A percentile compares a stretch with the other conserved stretches of the same genome.
Conservation (phyloP, 2,888 invertebrate species). For the Iselma pallidipennis region DNA sequence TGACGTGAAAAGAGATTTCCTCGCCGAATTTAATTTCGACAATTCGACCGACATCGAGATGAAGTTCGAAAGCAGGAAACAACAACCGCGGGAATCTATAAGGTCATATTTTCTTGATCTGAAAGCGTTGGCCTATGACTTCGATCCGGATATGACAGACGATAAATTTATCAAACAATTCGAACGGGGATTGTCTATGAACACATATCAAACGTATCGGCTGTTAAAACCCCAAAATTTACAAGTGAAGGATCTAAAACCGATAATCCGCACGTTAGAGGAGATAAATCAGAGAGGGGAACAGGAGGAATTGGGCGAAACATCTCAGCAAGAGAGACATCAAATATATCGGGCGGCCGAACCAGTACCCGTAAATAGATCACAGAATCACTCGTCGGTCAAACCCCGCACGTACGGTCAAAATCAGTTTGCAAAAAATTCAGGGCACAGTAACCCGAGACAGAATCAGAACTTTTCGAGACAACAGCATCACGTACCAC, state of each 20-base stretch:
- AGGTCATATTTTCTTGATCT: conserved; percentile 4
- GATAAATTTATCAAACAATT: background rate
- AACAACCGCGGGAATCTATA: background rate
- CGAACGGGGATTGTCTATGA: background rate
- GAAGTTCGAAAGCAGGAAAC: conserved; percentile 1
- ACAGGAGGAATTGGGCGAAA: too few species aligned
- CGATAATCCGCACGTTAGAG: background rate
- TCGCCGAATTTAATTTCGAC: conserved; percentile 1
- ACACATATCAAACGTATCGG: background rate
- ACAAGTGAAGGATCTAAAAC: background rate
- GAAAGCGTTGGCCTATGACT: background rate
- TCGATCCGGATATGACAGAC: background rate
- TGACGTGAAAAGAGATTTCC: background rate
- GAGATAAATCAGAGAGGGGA: background rate
- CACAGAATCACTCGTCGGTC: background rate
- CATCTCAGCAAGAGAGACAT: too few species aligned
- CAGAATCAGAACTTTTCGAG: background rate
- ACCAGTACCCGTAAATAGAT: background rate
- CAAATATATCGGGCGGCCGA: too few species aligned
- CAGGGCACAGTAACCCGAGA: background rate
- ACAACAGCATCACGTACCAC: background rate
- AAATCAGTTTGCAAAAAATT: background rate
- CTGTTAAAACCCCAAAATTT: background rate
- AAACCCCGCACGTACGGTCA: background rate
- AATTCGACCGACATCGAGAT: background rate